Evolutionary conservation across 2,113 vertebrate species (phyloP).

Genomic region (Melanocharis versteri): DNA sequence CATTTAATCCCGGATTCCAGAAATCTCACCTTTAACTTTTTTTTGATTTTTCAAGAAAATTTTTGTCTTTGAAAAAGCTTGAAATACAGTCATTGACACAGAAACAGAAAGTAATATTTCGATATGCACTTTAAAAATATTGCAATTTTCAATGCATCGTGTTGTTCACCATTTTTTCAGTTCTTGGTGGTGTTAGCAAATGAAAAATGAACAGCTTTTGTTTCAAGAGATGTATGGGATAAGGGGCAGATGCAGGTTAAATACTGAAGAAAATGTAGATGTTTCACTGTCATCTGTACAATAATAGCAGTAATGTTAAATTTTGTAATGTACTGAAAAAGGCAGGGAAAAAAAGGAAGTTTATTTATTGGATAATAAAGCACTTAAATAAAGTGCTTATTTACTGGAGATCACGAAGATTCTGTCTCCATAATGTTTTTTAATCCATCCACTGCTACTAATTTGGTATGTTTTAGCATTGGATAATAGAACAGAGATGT

Average conservation of each 20-base stretch:
- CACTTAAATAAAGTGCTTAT: not conserved
- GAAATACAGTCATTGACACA: not conserved
- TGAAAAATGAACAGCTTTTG: not conserved
- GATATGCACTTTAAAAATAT: not conserved
- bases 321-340: not conserved
- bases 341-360: not conserved
- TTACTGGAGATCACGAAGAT: not conserved
- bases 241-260: not conserved
- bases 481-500: not conserved
- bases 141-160: not conserved
- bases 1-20: not conserved
- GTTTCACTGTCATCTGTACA: not conserved
- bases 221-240: not conserved
- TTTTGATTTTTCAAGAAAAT: not conserved
- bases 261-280: not conserved
- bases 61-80: not conserved
- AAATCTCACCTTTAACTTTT: not conserved
- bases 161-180: rapidly evolving
- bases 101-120: not conserved
- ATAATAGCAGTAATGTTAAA: not conserved
- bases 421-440: not conserved
- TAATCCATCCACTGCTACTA: not conserved
- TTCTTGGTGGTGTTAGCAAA: not conserved
- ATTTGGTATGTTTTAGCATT: not conserved
- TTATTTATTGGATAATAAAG: not conserved